Base-by-base conservation (phyloP, 2,888 invertebrate species). In the Phragmatobia fuliginosa region DNA sequence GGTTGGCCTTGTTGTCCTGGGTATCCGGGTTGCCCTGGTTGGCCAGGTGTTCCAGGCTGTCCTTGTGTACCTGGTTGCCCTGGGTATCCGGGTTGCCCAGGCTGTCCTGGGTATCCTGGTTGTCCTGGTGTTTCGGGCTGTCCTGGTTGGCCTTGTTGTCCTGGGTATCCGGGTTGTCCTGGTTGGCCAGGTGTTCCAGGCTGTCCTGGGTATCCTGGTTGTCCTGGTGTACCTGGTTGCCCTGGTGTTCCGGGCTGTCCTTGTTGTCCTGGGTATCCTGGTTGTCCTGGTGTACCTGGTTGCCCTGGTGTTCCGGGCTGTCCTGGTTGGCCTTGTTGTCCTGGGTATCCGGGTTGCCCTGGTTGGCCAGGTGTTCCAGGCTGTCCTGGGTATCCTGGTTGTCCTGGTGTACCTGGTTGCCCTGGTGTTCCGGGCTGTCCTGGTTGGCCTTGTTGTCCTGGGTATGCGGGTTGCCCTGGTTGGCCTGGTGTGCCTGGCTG, bases 1-100 rank as follows among this genome's bases (percentile, higher is more conserved):
- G 75, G 74, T 3, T 63, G 31, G 33, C 71, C 71, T 33, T n/a
- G 63, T 7, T 62, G 25, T 11, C 74, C 74, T 16, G 74, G 74
- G 0, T 65, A 1, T 1, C 71, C 71, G 0, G 63, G 71, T 0
- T 63, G 45, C 49, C 70, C 70, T 16, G 69, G 67, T 0, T 67
- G 6, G 5, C 68, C 66, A 25, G 66, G 68, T 18, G 58, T 6
- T 4, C 66, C 68, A 16, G 69, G 62, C 0, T 60, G 11, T 5
- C 72, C 69, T 2, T 64, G 67, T 0, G 56, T 25, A 8, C 67
- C 72, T 16, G 72, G 72, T 0, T 67, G 18, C 21, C 70, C 72
- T 0, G 72, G 67, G 0, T 67, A n/a, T 25, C 45, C 73, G 16
- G 67, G 64, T 52, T 65, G 49, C 16, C 70, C 70, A 31, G 75